Percentiles rank a stretch among this genome's conserved stretches.
phyloP scores from a whole-genome alignment of 2,888 invertebrate species.

The Cataglyphis altisquamis region DNA sequence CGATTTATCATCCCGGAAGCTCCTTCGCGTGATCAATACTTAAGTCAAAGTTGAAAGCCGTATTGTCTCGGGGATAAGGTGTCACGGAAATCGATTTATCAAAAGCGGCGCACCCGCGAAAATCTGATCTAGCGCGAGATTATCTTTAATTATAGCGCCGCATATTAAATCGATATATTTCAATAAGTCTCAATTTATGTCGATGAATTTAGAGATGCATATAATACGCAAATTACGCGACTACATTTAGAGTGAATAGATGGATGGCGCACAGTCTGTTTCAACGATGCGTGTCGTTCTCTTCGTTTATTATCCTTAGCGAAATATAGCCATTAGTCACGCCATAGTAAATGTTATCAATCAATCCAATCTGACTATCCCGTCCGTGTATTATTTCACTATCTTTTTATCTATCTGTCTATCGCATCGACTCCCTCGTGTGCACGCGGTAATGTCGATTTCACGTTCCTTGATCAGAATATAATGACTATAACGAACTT shows the following conservation, averaged over 20 bases:
- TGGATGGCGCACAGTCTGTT: neutral
- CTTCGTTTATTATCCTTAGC: constrained; percentile 32
- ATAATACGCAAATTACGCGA: constrained; percentile 25
- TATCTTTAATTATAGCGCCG: constrained; percentile 28
- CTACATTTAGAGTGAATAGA: constrained; percentile 18
- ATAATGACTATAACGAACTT: constrained; percentile 71
- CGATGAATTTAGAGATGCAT: constrained; percentile 4
- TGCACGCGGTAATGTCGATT: constrained; percentile 61
- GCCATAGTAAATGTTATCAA: constrained; percentile 60
- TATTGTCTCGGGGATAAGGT: constrained; percentile 49
- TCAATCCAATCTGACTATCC: constrained; percentile 62
- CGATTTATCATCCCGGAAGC: constrained; percentile 66
- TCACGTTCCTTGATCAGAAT: constrained; percentile 57
- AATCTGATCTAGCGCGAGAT: constrained; percentile 25
- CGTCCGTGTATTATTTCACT: constrained; percentile 62
- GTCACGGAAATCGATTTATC: constrained; percentile 40
- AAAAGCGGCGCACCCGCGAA: constrained; percentile 1
- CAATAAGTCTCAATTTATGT: constrained; percentile 25
- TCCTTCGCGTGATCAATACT: constrained; percentile 54
- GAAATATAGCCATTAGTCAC: constrained; percentile 61
- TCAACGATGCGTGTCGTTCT: constrained; percentile 14
- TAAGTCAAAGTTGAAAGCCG: constrained; percentile 55
- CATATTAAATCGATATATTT: constrained; percentile 27
- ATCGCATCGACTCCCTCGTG: constrained; percentile 42
- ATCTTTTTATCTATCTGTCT: constrained; percentile 66